Conservation (phyloP, 2,888 invertebrate genomes). For the Seira musarum region DNA sequence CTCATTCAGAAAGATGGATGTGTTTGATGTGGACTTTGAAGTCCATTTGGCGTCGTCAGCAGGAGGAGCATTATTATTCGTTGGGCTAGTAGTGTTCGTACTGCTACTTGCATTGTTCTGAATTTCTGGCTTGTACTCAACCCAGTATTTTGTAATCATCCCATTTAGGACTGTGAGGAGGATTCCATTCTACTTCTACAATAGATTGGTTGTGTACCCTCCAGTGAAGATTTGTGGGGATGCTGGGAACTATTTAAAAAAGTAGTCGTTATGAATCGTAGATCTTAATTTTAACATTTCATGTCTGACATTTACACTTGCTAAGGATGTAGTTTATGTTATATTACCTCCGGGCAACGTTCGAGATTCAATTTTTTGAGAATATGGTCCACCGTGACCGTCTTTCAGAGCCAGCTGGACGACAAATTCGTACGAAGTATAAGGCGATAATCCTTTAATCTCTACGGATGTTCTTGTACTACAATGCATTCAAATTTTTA, state of each 20-base stretch:
- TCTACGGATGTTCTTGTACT: constrained; percentile 64
- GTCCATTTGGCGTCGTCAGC: constrained; percentile 41
- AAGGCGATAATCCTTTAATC: constrained; percentile 62
- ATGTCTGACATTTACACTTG: too few relatives aligned
- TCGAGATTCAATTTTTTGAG: constrained; percentile 68
- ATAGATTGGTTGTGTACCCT: constrained; percentile 60
- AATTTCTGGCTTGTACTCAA: constrained; percentile 53
- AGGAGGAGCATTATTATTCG: background rate
- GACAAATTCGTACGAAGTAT: constrained; percentile 65
- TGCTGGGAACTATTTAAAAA: constrained; percentile 55
- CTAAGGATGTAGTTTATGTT: too few relatives aligned
- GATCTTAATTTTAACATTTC: background rate
- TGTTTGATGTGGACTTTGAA: constrained; percentile 58
- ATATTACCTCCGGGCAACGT: constrained; percentile 63
- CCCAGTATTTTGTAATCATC: constrained; percentile 63
- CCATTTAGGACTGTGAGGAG: constrained; percentile 59
- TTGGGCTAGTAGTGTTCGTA: background rate
- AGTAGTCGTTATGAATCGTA: too few relatives aligned
- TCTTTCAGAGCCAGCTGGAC: constrained; percentile 57
- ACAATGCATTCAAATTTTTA: too few relatives aligned
- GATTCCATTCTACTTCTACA: constrained; percentile 61
- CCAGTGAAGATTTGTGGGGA: constrained; percentile 60
- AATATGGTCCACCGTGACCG: constrained; percentile 59
- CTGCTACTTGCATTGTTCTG: constrained; percentile 16
- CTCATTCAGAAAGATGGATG: constrained; percentile 59